Conservation (phyloP, 2,797 vertebrate genomes). For the Cossypha polioptera region DNA sequence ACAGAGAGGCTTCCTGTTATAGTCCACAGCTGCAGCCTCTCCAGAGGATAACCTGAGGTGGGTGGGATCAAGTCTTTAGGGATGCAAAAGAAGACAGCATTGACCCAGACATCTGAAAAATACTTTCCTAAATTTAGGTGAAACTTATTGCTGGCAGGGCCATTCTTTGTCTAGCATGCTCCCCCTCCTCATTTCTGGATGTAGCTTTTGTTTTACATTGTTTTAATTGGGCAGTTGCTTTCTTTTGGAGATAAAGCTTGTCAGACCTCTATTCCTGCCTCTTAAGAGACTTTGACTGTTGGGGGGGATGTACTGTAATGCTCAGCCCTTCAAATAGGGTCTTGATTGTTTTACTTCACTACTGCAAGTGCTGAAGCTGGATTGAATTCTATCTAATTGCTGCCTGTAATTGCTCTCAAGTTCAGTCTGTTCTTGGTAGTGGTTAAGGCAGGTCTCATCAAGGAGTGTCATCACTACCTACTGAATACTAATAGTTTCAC, state of each 20-base stretch:
- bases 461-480: not conserved
- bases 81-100: not conserved
- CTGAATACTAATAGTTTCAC: not conserved
- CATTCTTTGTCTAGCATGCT: not conserved
- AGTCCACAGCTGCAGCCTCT: not conserved
- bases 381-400: not conserved
- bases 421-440: not conserved
- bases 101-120: not conserved
- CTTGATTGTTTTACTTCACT: not conserved
- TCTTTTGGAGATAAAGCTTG: not conserved
- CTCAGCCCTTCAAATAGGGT: not conserved
- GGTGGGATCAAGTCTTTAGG: not conserved
- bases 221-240: not conserved
- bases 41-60: not conserved
- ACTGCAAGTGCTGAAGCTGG: not conserved
- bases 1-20: not conserved
- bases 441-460: not conserved
- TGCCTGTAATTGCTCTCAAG: not conserved
- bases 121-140: not conserved
- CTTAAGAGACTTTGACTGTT: not conserved
- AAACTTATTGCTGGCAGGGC: not conserved
- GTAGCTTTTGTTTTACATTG: rapidly evolving
- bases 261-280: not conserved
- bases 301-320: too few relatives aligned
- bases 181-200: not conserved